phyloP scores from a whole-genome alignment of 1,140 invertebrate species.

The Temnothorax curvispinosus region DNA sequence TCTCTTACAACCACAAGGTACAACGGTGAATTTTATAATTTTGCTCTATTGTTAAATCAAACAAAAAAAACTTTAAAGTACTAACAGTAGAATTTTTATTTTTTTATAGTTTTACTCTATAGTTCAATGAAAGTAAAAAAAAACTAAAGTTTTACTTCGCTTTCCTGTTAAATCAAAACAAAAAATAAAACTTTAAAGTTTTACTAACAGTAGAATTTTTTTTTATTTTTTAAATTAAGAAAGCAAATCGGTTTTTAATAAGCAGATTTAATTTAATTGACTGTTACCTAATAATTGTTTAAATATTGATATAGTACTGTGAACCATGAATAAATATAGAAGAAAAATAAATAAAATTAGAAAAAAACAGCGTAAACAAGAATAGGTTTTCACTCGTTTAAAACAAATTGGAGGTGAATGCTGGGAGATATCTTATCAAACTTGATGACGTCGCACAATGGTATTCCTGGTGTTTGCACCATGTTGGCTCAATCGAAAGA shows the following conservation, averaged over 20 bases:
- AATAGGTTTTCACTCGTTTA: neutral
- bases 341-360: neutral
- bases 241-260: neutral
- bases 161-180: no score
- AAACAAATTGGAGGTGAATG: neutral
- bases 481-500: neutral
- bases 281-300: neutral
- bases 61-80: neutral
- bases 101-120: no score
- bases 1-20: neutral
- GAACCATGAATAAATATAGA: neutral
- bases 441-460: slow-evolving; percentile 15
- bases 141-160: no score
- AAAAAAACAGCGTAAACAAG: neutral
- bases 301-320: neutral
- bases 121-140: no score
- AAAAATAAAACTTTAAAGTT: neutral
- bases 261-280: neutral
- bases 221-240: neutral
- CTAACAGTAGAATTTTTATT: neutral
- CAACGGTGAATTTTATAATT: neutral
- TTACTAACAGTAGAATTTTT: neutral
- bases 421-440: slow-evolving; percentile 14
- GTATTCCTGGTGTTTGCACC: neutral
- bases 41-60: neutral